These are phyloP conservation scores for Rhyacophila brunnea DNA, from an alignment of 1,140 invertebrate species.

Conservation along the genomic window DNA sequence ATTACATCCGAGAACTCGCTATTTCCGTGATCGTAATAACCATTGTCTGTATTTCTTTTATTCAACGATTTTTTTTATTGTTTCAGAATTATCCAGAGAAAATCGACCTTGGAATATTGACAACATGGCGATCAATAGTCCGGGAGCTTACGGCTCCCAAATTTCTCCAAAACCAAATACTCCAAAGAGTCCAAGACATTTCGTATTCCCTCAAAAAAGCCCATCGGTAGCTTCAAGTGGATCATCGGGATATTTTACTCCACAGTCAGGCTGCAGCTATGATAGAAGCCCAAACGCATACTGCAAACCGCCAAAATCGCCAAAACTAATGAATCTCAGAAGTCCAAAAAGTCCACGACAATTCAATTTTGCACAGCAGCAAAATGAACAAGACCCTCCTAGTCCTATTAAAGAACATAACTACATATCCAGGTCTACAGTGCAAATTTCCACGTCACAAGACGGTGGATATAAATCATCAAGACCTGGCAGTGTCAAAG, in stretches of 20 bases:
- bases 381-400: slow-evolving; percentile 8
- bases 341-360: slow-evolving; percentile 52
- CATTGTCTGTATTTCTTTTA: too few species aligned
- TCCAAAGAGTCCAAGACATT: slow-evolving; percentile 52
- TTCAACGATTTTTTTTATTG: too few species aligned
- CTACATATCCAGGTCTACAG: not conserved
- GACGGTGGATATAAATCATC: slow-evolving; percentile 1
- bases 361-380: slow-evolving; percentile 49
- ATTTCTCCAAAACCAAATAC: slow-evolving; percentile 52
- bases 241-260: slow-evolving; percentile 52
- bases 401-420: not conserved
- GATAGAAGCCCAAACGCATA: slow-evolving; percentile 41
- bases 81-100: too few species aligned
- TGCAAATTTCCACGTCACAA: slow-evolving; percentile 5
- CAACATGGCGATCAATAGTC: slow-evolving; percentile 52
- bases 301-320: slow-evolving; percentile 45
- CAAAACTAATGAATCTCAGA: slow-evolving; percentile 44
- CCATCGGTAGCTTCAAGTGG: slow-evolving; percentile 52
- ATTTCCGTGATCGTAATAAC: too few species aligned
- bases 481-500: slow-evolving; percentile 3
- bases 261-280: slow-evolving; percentile 52
- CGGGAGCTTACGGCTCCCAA: slow-evolving; percentile 47
- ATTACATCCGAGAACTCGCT: too few species aligned
- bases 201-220: slow-evolving; percentile 53
- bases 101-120: too few species aligned